Percentiles rank a stretch among this genome's conserved stretches.
These are phyloP conservation scores for Odontocerum albicorne DNA, from an alignment of 2,888 invertebrate genomes.

Conservation along the genomic window DNA sequence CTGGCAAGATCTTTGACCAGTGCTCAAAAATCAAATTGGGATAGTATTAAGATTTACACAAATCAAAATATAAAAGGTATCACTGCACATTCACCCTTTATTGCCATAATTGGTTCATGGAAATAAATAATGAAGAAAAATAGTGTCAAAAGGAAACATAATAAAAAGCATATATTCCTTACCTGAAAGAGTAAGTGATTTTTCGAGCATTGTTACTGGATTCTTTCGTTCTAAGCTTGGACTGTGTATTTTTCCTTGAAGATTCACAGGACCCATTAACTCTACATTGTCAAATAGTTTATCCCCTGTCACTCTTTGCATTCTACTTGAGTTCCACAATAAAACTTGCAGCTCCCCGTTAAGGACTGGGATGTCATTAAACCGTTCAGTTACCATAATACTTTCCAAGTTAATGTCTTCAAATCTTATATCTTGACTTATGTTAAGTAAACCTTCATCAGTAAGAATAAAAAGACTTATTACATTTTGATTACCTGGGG, in stretches of 20 bases:
- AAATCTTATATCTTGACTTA: constrained; percentile 52
- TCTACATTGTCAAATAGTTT: constrained; percentile 50
- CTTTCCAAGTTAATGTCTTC: constrained; percentile 45
- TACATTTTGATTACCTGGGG: constrained; percentile 28
- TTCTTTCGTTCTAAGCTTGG: constrained; percentile 46
- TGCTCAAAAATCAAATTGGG: no score
- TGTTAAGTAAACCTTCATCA: constrained; percentile 45
- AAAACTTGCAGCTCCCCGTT: constrained; percentile 50
- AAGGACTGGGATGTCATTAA: constrained; percentile 52
- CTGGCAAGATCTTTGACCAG: no score
- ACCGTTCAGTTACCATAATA: constrained; percentile 45
- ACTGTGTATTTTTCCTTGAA: constrained; percentile 51
- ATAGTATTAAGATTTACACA: no score
- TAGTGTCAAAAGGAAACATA: no score
- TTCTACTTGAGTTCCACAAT: constrained; percentile 44
- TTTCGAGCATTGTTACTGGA: constrained; percentile 49
- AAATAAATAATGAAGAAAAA: no score
- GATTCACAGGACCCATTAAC: constrained; percentile 48
- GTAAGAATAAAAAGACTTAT: constrained; percentile 45
- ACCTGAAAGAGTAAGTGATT: constrained; percentile 47
- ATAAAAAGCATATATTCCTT: no score
- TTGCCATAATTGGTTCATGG: no score
- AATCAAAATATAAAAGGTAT: no score
- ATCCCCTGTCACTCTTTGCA: constrained; percentile 48
- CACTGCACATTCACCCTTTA: no score